Evolutionary conservation across 2,113 vertebrate genomes (phyloP).

Genomic region (Hystrix cristata): DNA sequence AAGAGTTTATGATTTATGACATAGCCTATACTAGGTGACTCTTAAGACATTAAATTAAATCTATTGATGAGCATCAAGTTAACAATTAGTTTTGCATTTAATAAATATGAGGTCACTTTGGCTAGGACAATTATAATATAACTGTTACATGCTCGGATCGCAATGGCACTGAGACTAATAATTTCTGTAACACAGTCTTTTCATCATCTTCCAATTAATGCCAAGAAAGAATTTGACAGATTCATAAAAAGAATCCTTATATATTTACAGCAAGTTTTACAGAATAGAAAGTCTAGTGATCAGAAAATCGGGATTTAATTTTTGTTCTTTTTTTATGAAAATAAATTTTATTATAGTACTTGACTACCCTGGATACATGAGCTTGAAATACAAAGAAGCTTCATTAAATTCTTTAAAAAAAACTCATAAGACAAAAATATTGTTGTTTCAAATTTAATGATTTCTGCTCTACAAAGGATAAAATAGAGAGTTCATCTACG

Average conservation of each 20-base stretch:
- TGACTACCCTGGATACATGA: background rate
- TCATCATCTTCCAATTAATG: conserved; percentile 3
- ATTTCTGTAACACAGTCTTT: background rate
- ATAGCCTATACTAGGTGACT: background rate
- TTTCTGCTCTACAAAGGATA: background rate
- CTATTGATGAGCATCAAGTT: background rate
- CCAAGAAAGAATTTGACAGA: background rate
- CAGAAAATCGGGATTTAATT: background rate
- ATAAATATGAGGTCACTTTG: background rate
- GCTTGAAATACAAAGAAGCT: background rate
- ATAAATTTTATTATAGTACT: background rate
- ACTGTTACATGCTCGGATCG: background rate
- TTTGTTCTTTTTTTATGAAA: background rate
- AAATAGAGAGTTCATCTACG: background rate
- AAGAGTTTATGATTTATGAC: background rate
- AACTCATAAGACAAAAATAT: background rate
- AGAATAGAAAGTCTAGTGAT: background rate
- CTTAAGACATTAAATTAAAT: conserved; percentile 2
- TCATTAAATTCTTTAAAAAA: background rate
- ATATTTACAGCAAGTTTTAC: background rate
- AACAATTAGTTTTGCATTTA: conserved; percentile 15
- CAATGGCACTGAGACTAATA: background rate
- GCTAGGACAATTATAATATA: background rate
- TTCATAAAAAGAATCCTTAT: background rate
- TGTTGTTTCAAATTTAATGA: background rate